phyloP scores from a whole-genome alignment of 2,113 vertebrate species.

The Callionymus lyra region DNA sequence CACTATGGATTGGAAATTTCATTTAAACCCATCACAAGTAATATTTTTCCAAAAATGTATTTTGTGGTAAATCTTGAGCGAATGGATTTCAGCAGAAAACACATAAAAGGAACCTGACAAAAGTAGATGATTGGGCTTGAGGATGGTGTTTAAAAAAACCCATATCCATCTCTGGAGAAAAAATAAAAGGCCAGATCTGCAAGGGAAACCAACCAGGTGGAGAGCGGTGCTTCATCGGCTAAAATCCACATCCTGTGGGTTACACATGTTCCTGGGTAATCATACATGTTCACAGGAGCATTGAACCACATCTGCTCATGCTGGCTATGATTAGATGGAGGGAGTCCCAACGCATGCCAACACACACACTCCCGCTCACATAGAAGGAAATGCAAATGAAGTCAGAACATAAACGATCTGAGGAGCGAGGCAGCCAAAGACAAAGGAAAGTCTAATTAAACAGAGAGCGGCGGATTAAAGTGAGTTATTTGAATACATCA shows the following conservation, averaged over 20 bases:
- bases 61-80: too few relatives aligned
- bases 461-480: constrained; percentile 23
- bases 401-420: constrained; percentile 17
- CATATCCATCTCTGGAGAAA: constrained; percentile 4
- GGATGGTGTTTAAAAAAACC: too few relatives aligned
- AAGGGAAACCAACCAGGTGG: constrained; percentile 4
- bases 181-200: constrained; percentile 6
- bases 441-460: constrained; percentile 31
- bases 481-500: constrained; percentile 37
- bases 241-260: constrained; percentile 15
- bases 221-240: neutral
- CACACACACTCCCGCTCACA: neutral
- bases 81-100: too few relatives aligned
- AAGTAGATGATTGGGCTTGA: too few relatives aligned
- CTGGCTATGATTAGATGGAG: constrained; percentile 13
- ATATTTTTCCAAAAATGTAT: too few relatives aligned
- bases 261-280: constrained; percentile 26
- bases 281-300: constrained; percentile 24
- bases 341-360: neutral
- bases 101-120: too few relatives aligned
- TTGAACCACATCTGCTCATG: constrained; percentile 15
- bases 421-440: constrained; percentile 16
- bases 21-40: too few relatives aligned
- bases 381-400: constrained; percentile 14
- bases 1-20: too few relatives aligned